Percentiles rank a stretch among this genome's conserved stretches.
phyloP scores from a whole-genome alignment of 2,797 vertebrate species.

The Fringilla coelebs region DNA sequence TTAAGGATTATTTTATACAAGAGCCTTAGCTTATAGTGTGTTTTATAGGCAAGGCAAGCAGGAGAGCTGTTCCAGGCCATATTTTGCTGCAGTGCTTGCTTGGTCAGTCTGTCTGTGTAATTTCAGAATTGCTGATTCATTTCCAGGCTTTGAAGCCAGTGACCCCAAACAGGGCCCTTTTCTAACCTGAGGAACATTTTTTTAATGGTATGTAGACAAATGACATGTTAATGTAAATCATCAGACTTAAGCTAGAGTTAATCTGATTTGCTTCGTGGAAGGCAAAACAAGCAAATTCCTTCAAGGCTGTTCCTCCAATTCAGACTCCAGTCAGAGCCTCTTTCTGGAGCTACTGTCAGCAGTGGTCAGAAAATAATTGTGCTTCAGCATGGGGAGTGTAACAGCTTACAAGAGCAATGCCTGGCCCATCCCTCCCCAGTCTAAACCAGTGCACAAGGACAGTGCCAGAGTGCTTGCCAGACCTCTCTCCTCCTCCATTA shows the following conservation, averaged over 20 bases:
- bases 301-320: constrained; percentile 10
- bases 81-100: background rate
- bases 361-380: background rate
- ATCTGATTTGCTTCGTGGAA: constrained; percentile 26
- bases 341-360: background rate
- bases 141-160: constrained; percentile 37
- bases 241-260: constrained; percentile 46
- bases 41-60: background rate
- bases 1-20: background rate
- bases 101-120: background rate
- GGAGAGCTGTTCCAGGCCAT: background rate
- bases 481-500: background rate
- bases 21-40: background rate
- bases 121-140: constrained; percentile 65
- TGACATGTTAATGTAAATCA: constrained; percentile 59
- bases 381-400: background rate
- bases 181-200: constrained; percentile 38
- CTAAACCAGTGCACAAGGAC: background rate
- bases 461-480: background rate
- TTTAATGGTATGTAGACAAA: constrained; percentile 48
- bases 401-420: background rate
- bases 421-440: background rate
- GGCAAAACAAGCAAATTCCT: constrained; percentile 41
- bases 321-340: background rate
- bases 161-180: background rate